Evolutionary conservation across 1,140 invertebrate genomes (phyloP), one percentile per base, ranked within the genome.

Genomic region (Colletes latitarsis): DNA sequence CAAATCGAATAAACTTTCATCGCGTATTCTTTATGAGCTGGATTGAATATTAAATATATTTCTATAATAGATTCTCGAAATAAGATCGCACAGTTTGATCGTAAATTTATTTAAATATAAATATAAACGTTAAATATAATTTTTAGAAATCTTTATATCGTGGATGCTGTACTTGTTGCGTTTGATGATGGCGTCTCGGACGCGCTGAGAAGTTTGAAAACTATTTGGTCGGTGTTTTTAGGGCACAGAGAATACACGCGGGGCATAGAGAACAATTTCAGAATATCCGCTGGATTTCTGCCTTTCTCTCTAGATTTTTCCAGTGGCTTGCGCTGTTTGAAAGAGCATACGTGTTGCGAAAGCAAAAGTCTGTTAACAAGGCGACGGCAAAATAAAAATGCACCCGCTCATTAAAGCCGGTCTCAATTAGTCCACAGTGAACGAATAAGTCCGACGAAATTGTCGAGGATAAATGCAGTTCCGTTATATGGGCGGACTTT

Each of bases 351-450:
- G 82, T 82, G 79, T 82, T 60, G 75, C 72, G 79, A 69, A 83
- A 83, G 72, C 78, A 81, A 83, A 83, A 46, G 79, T 82, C 73
- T 64, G 66, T 81, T 83, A 82, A 83, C 82, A 83, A 83, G 82
- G 71, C 73, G 55, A 43, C 64, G 63, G 66, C 49, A 58, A 73
- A 72, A 83, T 82, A 78, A 80, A 80, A 82, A 79, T 74, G 77
- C 76, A 53, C 67, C 69, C 67, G 46, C 77, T 82, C 81, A 74
- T 82, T 82, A 82, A 82, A 67, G 19, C 81, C 69, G 70, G 53
- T 68, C 69, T 68, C 81, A 80, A 82, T 82, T 82, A 82, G 77
- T 74, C 81, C 43, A 43, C 14, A 9, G 64, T 10, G 9, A 12
- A 49, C 41, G 41, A 19, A 12, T 41, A 39, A 43, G 12, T 9